phyloP scores from a whole-genome alignment of 2,113 vertebrate species.

The Actinemys pallida region DNA sequence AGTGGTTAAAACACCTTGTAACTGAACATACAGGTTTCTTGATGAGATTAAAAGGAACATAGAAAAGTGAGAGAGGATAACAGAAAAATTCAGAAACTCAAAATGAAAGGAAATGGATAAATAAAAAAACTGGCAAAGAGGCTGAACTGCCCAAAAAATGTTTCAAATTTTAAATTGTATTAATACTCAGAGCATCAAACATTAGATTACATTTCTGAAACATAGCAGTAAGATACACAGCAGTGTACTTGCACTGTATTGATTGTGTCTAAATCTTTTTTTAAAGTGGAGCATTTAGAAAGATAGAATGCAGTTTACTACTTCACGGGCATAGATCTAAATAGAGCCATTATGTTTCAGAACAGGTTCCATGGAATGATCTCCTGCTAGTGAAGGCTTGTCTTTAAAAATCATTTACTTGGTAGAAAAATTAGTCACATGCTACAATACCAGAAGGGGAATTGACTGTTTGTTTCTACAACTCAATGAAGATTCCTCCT shows the following conservation, averaged over 20 bases:
- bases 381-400: neutral
- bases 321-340: neutral
- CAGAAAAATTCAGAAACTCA: neutral
- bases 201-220: neutral
- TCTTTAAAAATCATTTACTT: neutral
- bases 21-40: neutral
- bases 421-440: neutral
- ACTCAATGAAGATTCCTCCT: neutral
- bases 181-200: neutral
- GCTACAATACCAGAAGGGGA: neutral
- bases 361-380: neutral
- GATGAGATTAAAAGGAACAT: neutral
- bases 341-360: neutral
- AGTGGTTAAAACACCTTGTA: neutral
- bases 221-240: neutral
- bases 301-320: neutral
- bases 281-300: neutral
- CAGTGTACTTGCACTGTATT: neutral
- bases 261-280: neutral
- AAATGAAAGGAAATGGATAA: neutral
- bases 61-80: neutral
- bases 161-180: neutral
- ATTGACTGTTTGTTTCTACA: constrained; percentile 22
- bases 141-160: neutral
- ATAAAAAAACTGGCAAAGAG: neutral